Evolutionary conservation across 2,797 vertebrate genomes (phyloP), one percentile per base, ranked within the genome.

Genomic region (Anguilla marmorata): DNA sequence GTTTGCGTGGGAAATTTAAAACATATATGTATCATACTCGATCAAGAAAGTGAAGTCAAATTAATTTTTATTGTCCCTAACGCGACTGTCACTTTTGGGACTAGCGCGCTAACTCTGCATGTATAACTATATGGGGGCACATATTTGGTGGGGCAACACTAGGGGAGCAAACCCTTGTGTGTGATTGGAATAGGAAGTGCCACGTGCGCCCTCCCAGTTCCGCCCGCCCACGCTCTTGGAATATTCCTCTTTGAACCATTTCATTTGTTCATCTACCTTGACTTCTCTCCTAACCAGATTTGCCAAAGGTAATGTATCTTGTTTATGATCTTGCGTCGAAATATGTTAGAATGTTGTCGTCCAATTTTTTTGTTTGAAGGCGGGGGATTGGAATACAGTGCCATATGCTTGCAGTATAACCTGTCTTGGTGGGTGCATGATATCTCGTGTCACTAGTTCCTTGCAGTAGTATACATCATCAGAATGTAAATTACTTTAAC

Each of bases 141-240:
- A 30, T 6, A 69, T 69, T 63, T 3, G 63, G 45, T 14, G 21
- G 63, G 24, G 7, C 85, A 74, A 30, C 2, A 14, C 60, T 52
- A 16, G 0, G 90, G 94, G 91, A 91, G 56, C 92, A 89, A 91
- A 90, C 93, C 91, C 91, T 5, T 86, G 8, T 50, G 76, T 60
- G 52, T 89, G 90, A 96, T 96, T 96, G 96, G 95, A 88, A 2
- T 88, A 89, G 37, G 0, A 24, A 9, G 4, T 93, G 94, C 94
- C 95, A 96, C 96, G 94, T 96, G 96, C 56, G 84, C 87, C 86
- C 33, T 69, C 80, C 91, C 90, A 45, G 54, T 21, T 33, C 30
- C 33, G 79, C 54, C 76, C 56, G 86, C n/a, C 30, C 86, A 37
- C 79, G n/a, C 76, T 79, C 6, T 79, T 5, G 76, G 76, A 85